Conservation (phyloP, 2,888 invertebrate species). For the Gryllus longicercus region DNA sequence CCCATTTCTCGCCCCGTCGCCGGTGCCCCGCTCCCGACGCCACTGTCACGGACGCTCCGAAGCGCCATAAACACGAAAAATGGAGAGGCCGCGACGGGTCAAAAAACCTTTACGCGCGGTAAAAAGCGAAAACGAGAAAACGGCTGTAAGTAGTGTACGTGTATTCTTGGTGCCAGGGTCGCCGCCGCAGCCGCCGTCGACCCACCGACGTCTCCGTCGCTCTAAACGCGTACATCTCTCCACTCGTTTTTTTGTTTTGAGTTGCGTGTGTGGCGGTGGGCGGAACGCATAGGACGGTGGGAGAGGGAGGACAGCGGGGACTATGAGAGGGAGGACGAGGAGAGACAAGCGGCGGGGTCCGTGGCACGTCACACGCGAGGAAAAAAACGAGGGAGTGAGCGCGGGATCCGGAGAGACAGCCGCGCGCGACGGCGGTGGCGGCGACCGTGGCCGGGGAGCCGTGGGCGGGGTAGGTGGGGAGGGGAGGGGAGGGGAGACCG, state of each 20-base stretch:
- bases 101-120: background rate
- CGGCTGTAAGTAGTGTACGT: background rate
- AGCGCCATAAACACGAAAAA: background rate
- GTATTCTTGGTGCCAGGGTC: background rate
- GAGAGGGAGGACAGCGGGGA: too few relatives aligned
- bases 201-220: background rate
- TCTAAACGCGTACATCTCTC: too few relatives aligned
- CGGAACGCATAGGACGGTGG: too few relatives aligned
- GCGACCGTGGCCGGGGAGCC: background rate
- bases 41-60: background rate
- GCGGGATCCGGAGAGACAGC: background rate
- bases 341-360: too few relatives aligned
- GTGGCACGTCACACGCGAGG: too few relatives aligned
- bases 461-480: background rate
- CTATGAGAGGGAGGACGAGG: too few relatives aligned
- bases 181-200: constrained; percentile 2
- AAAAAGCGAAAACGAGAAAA: constrained; percentile 2
- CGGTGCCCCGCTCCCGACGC: background rate
- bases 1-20: background rate
- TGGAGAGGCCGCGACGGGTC: background rate
- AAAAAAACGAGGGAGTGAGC: background rate
- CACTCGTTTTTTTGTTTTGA: too few relatives aligned
- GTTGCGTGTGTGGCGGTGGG: too few relatives aligned
- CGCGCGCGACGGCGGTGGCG: background rate
- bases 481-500: background rate